Evolutionary conservation across 2,113 vertebrate genomes (phyloP).

Genomic region (Boleophthalmus pectinirostris): DNA sequence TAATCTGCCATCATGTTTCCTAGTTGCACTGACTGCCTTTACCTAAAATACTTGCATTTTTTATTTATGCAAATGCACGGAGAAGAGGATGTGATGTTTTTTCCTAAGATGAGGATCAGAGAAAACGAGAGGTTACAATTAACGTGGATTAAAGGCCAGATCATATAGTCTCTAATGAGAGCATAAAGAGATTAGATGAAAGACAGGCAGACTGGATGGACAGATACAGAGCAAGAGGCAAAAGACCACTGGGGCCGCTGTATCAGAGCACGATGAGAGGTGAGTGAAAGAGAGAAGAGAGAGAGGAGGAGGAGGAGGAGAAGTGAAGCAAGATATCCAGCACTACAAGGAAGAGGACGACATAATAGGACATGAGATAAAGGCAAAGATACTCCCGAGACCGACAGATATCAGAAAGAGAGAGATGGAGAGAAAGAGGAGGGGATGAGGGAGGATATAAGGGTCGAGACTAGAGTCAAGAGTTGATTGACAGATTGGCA

Average conservation of each 20-base stretch:
- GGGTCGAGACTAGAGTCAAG: slow-evolving; percentile 9
- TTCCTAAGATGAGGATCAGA: slow-evolving; percentile 49
- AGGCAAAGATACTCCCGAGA: slow-evolving; percentile 54
- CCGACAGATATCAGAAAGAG: slow-evolving; percentile 40
- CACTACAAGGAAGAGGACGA: slow-evolving; percentile 27
- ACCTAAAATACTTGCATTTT: slow-evolving; percentile 7
- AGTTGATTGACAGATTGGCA: slow-evolving; percentile 53
- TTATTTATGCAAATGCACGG: slow-evolving; percentile 43
- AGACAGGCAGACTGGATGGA: slow-evolving; percentile 32
- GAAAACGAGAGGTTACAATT: slow-evolving; percentile 44
- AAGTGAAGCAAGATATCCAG: slow-evolving; percentile 28
- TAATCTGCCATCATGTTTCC: too few species aligned
- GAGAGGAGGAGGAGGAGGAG: neutral
- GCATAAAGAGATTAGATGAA: slow-evolving; percentile 59
- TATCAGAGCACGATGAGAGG: slow-evolving; percentile 35
- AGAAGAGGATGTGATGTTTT: slow-evolving; percentile 16
- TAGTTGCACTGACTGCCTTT: neutral
- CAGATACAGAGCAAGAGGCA: slow-evolving; percentile 29
- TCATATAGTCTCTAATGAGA: slow-evolving; percentile 55
- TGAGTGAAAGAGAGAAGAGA: neutral
- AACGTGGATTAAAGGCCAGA: slow-evolving; percentile 63
- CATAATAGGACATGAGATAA: slow-evolving; percentile 52
- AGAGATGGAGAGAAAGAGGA: slow-evolving; percentile 33
- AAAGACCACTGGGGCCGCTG: slow-evolving; percentile 30
- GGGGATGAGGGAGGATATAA: slow-evolving; percentile 15